A percentile compares a stretch with the other conserved stretches of the same genome.
These are phyloP conservation scores for Pavo muticus DNA, from an alignment of 2,113 vertebrate species.

Conservation along the genomic window DNA sequence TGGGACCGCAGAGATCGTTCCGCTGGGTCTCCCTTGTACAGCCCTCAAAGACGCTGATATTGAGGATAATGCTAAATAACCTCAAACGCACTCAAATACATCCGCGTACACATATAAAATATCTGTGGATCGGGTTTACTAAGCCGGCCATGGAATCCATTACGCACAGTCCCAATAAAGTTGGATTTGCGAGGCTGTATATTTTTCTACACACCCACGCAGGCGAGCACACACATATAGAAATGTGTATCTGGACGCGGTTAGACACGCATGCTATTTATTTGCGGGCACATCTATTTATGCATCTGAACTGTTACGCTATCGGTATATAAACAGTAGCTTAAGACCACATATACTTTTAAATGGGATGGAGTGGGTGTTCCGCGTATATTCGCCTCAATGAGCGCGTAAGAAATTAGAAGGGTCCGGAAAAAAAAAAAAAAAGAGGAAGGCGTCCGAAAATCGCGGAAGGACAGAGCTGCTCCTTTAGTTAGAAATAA, in stretches of 20 bases:
- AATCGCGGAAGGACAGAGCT: background rate
- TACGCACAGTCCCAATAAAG: slow-evolving; percentile 12
- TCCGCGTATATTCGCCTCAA: background rate
- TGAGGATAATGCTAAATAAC: background rate
- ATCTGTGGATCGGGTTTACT: background rate
- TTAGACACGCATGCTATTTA: background rate
- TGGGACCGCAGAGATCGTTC: background rate
- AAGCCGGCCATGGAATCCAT: slow-evolving; percentile 19
- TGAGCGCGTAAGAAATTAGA: background rate
- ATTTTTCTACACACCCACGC: slow-evolving; percentile 41
- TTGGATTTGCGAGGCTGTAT: slow-evolving; percentile 31
- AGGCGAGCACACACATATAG: background rate
- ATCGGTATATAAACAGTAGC: background rate
- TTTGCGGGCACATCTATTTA: background rate
- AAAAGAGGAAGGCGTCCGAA: background rate
- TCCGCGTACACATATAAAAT: background rate
- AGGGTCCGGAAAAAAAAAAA: background rate
- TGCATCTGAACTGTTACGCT: background rate
- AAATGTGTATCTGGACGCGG: background rate
- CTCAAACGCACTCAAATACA: background rate
- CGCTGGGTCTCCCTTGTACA: background rate
- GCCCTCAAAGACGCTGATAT: background rate
- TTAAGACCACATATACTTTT: background rate
- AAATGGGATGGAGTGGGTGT: background rate
- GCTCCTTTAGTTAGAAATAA: background rate